These are phyloP conservation scores for Adoxophyes honmai DNA, from an alignment of 1,140 invertebrate genomes.

Conservation along the genomic window DNA sequence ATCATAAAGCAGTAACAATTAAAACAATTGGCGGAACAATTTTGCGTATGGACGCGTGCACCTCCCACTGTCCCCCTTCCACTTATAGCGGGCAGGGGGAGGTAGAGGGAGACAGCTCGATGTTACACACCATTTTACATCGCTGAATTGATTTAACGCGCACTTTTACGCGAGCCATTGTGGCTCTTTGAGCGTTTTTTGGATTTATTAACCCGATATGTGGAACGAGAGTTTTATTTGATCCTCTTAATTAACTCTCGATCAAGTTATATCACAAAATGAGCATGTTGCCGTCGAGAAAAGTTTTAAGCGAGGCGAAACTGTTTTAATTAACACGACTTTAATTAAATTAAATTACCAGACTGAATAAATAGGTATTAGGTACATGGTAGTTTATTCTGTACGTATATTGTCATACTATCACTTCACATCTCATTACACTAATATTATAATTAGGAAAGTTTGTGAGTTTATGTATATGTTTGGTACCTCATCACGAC, in stretches of 20 bases:
- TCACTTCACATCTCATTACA: too few species aligned
- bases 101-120: constrained; percentile 2
- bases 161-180: constrained; percentile 20
- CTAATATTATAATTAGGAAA: too few species aligned
- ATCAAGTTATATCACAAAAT: too few species aligned
- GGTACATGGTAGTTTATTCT: too few species aligned
- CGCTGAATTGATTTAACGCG: constrained; percentile 23
- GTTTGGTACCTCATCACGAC: too few species aligned
- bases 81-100: neutral
- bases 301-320: too few species aligned
- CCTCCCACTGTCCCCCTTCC: constrained; percentile 5
- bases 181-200: constrained; percentile 16
- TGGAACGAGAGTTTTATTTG: constrained; percentile 7
- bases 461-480: too few species aligned
- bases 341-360: too few species aligned
- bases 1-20: constrained; percentile 21
- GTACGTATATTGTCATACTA: too few species aligned
- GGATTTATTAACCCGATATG: constrained; percentile 12
- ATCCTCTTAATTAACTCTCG: neutral
- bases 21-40: constrained; percentile 20
- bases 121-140: constrained; percentile 23
- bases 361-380: too few species aligned
- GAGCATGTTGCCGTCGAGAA: too few species aligned
- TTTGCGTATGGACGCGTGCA: constrained; percentile 15
- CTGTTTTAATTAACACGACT: too few species aligned